Percentiles rank a stretch among this genome's conserved stretches.
Evolutionary conservation across 2,888 invertebrate species (phyloP).

Genomic region (Lasioglossum calceatum): DNA sequence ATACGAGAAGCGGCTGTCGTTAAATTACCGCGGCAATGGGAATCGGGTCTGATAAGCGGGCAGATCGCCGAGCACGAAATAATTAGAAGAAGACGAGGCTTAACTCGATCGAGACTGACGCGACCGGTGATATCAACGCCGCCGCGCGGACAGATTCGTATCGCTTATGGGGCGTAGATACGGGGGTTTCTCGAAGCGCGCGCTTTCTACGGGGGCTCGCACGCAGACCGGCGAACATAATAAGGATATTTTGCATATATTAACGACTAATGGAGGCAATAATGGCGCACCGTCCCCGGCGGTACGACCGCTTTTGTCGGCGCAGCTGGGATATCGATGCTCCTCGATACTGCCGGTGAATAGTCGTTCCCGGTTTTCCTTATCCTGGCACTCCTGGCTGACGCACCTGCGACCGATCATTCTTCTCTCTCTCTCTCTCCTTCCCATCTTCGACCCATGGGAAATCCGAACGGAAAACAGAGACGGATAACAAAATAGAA

Average conservation of each 20-base stretch:
- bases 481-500: background rate
- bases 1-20: slow-evolving; percentile 36
- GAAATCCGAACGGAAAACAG: background rate
- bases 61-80: slow-evolving; percentile 69
- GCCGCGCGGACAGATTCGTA: slow-evolving; percentile 60
- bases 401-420: slow-evolving; percentile 54
- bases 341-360: slow-evolving; percentile 17
- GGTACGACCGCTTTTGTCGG: slow-evolving; percentile 77
- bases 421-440: background rate
- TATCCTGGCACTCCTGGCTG: slow-evolving; percentile 14
- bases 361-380: slow-evolving; percentile 32
- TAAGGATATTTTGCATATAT: slow-evolving; percentile 83
- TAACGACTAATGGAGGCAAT: slow-evolving; percentile 80
- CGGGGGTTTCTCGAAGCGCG: slow-evolving; percentile 38
- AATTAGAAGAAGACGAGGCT: slow-evolving; percentile 74
- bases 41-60: slow-evolving; percentile 64
- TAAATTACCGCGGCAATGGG: slow-evolving; percentile 65
- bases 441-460: too few species aligned
- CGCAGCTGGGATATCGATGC: slow-evolving; percentile 53
- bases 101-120: slow-evolving; percentile 67
- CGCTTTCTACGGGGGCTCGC: slow-evolving; percentile 69
- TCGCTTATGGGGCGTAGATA: slow-evolving; percentile 44
- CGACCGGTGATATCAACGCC: slow-evolving; percentile 63
- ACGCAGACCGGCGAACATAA: slow-evolving; percentile 71
- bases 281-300: slow-evolving; percentile 68